Percentiles rank a stretch among this genome's conserved stretches.
These are phyloP conservation scores for Nasonia vitripennis DNA, from an alignment of 1,140 invertebrate species.

Conservation along the genomic window DNA sequence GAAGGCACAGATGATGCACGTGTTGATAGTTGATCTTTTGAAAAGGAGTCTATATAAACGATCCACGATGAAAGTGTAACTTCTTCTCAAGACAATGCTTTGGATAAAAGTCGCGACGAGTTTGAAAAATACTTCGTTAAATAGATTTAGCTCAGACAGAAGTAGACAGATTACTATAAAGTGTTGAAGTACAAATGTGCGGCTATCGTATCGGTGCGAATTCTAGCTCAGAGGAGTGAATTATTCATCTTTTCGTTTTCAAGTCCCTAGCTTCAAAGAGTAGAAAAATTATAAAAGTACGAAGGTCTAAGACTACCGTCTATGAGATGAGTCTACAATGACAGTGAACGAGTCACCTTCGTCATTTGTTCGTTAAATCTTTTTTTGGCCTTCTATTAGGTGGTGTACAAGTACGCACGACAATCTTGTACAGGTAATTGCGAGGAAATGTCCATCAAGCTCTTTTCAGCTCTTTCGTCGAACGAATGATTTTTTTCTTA, in stretches of 20 bases:
- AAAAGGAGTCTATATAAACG: background rate
- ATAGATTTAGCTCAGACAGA: no score
- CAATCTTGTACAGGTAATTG: background rate
- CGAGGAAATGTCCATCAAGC: background rate
- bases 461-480: background rate
- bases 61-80: no score
- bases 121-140: background rate
- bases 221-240: background rate
- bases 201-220: background rate
- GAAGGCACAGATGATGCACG: constrained; percentile 43
- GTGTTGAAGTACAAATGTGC: background rate
- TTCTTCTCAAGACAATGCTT: background rate
- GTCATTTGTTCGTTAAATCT: background rate
- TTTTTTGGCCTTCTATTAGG: constrained; percentile 8
- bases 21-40: constrained; percentile 17
- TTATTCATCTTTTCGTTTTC: background rate
- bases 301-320: constrained; percentile 59
- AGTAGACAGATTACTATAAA: no score
- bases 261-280: constrained; percentile 62
- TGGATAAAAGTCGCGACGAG: background rate
- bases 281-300: constrained; percentile 71
- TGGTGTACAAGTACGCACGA: no score
- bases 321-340: constrained; percentile 14
- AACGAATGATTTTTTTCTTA: background rate
- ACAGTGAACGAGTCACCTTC: background rate